Conservation (phyloP, 2,797 vertebrate species). For the Amniataba percoides region DNA sequence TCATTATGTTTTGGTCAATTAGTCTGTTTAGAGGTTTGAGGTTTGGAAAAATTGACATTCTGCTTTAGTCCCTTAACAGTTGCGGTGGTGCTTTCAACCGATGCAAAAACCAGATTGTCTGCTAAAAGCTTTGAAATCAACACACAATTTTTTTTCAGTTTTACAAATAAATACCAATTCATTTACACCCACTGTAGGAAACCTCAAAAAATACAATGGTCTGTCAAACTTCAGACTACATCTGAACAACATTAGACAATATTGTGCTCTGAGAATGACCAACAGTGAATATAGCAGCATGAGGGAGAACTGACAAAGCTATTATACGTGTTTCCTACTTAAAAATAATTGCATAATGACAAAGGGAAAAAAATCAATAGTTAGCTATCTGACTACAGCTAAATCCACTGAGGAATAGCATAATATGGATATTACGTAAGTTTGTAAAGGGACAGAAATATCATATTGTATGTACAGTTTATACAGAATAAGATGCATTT, state of each 20-base stretch:
- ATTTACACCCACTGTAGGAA: constrained; percentile 38
- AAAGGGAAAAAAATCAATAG: not conserved
- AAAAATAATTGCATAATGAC: not conserved
- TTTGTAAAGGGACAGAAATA: constrained; percentile 8
- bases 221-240: constrained; percentile 24
- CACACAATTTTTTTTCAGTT: constrained; percentile 15
- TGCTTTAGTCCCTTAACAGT: constrained; percentile 37
- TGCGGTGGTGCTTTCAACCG: constrained; percentile 20
- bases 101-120: constrained; percentile 27
- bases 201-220: constrained; percentile 25
- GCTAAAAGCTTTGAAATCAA: constrained; percentile 41
- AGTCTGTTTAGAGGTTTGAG: constrained; percentile 27
- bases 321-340: not conserved
- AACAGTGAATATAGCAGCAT: not conserved
- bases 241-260: not conserved
- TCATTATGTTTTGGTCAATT: constrained; percentile 50
- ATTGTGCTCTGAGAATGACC: no score
- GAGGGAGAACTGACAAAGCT: not conserved
- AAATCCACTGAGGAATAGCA: not conserved
- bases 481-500: not conserved
- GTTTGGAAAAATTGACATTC: constrained; percentile 37
- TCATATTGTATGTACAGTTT: not conserved
- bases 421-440: not conserved
- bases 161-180: constrained; percentile 44
- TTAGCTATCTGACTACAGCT: not conserved